phyloP scores from a whole-genome alignment of 2,888 invertebrate genomes.

The Physocephala rufipes region DNA sequence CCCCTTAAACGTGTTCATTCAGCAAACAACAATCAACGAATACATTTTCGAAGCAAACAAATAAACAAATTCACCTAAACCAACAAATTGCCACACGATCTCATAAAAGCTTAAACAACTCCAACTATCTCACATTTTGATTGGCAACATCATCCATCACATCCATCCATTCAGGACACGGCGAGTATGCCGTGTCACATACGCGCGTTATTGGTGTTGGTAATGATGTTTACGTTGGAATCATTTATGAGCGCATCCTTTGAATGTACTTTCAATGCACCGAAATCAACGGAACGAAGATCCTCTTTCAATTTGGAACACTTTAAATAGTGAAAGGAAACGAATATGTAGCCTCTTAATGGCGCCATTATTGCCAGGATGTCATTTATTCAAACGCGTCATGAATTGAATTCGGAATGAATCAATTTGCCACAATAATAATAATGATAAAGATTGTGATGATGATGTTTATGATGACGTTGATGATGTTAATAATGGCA shows the following conservation, averaged over 20 bases:
- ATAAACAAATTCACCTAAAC: not conserved
- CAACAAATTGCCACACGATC: conserved; percentile 22
- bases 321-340: not conserved
- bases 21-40: not conserved
- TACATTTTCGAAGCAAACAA: conserved; percentile 9
- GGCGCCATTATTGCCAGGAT: not conserved
- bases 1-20: no score
- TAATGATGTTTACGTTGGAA: conserved; percentile 38
- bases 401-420: conserved; percentile 32
- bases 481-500: not conserved
- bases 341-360: not conserved
- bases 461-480: conserved; percentile 16
- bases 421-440: conserved; percentile 14
- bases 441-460: not conserved
- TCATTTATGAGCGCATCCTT: conserved; percentile 38
- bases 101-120: not conserved
- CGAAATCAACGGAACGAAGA: not conserved
- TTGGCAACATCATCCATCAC: not conserved
- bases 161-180: no score
- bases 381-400: conserved; percentile 25
- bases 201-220: conserved; percentile 30
- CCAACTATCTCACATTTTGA: conserved; percentile 35
- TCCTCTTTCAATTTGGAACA: conserved; percentile 12
- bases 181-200: no score
- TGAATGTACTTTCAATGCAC: not conserved